Evolutionary conservation across 2,888 invertebrate genomes (phyloP), one percentile per base, ranked within the genome.

Genomic region (Strigamia transsilvanica): DNA sequence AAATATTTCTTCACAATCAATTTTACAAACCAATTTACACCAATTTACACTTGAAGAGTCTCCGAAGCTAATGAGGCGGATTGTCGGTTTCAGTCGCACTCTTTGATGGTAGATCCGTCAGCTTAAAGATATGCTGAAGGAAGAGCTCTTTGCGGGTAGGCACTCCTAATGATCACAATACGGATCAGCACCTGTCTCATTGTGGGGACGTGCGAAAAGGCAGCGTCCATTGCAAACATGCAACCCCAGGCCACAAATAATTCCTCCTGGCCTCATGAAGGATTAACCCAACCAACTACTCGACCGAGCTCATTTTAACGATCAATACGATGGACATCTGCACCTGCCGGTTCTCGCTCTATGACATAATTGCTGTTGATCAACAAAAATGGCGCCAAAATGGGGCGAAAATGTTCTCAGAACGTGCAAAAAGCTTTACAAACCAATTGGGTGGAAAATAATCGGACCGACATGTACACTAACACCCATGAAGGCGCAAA

Each of bases 161-260:
- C 73, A n/a, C 73, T 73, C 32, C 73, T 73, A 73, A 73, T 73
- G 73, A 73, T 27, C 73, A 73, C 73, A 73, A 73, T 73, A 32
- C 73, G 73, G 73, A 73, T 73, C 73, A 73, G n/a, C 73, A 73
- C 73, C 73, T 73, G 73, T 73, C 73, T 73, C 73, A 32, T 73
- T 73, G 73, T 73, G 3, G n/a, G 13, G 73, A 27, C 73, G 73
- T n/a, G 73, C 73, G 73, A 73, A 73, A 73, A 73, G 73, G 73
- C 73, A 73, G 23, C 73, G 32, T 27, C 73, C 32, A 73, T 73
- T 73, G 73, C 73, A 73, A 73, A 73, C 73, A 32, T 7, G 73
- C 73, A 73, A 32, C 73, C 73, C 73, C 13, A 73, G 73, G 73
- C 32, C 73, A 73, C 73, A 73, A 73, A 73, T 73, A 73, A 73